Conservation (phyloP, 2,797 vertebrate genomes). For the Peromyscus attwateri region DNA sequence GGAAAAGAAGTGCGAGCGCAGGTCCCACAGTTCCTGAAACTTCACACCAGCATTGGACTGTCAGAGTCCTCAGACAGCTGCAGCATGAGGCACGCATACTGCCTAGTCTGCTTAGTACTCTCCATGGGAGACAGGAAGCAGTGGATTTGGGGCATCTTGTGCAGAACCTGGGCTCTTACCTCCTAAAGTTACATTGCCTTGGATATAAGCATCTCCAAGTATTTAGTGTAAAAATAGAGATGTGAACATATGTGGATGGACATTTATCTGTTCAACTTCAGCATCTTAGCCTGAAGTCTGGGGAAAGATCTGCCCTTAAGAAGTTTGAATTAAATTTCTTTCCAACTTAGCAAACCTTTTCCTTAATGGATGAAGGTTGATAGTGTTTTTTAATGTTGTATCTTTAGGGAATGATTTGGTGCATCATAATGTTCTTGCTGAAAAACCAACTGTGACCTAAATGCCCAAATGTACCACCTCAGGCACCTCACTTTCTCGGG, state of each 20-base stretch:
- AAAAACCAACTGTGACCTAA: conserved; percentile 45
- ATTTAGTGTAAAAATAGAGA: background rate
- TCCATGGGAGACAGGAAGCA: background rate
- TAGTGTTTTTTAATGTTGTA: background rate
- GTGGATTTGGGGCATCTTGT: background rate
- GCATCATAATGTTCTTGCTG: background rate
- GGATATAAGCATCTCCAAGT: background rate
- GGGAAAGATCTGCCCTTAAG: background rate
- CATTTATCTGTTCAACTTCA: conserved; percentile 33
- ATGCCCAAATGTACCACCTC: background rate
- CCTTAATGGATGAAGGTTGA: background rate
- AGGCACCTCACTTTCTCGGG: background rate
- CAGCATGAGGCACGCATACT: background rate
- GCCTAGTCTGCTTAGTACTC: background rate
- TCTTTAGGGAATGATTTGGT: conserved; percentile 33
- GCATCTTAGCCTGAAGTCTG: background rate
- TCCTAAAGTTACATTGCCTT: conserved; percentile 6
- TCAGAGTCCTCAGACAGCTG: background rate
- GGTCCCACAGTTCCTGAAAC: background rate
- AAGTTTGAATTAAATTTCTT: conserved; percentile 59
- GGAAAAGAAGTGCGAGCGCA: background rate
- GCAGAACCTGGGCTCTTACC: background rate
- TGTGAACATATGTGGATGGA: background rate
- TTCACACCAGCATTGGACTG: background rate
- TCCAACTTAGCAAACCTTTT: background rate